Conservation (phyloP, 2,797 vertebrate genomes). For the Lutjanus argentimaculatus region DNA sequence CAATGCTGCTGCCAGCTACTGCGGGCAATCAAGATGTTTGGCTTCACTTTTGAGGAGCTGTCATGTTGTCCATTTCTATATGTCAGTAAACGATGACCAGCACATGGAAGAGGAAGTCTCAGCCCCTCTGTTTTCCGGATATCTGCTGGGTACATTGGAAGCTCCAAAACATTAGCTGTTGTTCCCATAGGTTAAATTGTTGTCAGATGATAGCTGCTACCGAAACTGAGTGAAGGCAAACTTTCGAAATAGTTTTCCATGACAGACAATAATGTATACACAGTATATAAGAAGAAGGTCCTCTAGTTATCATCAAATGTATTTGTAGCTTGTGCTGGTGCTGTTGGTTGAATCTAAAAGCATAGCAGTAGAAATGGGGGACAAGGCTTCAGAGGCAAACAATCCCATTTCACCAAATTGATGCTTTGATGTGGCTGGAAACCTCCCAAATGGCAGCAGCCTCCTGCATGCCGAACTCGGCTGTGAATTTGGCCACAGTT, state of each 20-base stretch:
- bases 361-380: slow-evolving; percentile 36
- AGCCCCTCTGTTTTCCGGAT: too few species aligned
- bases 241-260: not conserved
- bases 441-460: slow-evolving; percentile 51
- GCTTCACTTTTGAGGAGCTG: too few species aligned
- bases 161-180: too few species aligned
- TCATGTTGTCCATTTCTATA: too few species aligned
- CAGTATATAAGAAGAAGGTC: not conserved
- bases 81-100: too few species aligned
- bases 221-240: not conserved
- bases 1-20: too few species aligned
- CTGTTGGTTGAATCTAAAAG: slow-evolving; percentile 37
- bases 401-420: slow-evolving; percentile 57
- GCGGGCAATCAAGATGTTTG: too few species aligned
- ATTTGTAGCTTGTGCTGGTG: not conserved
- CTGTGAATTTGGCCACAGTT: slow-evolving; percentile 55
- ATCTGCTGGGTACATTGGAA: too few species aligned
- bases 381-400: slow-evolving; percentile 49
- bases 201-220: too few species aligned
- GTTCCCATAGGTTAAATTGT: too few species aligned
- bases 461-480: slow-evolving; percentile 30
- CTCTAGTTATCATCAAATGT: not conserved
- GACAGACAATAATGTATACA: not conserved
- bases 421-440: slow-evolving; percentile 66
- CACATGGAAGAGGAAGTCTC: too few species aligned